These are phyloP conservation scores for Drosophila tsacasi DNA, from an alignment of 1,140 invertebrate genomes.

Conservation along the genomic window DNA sequence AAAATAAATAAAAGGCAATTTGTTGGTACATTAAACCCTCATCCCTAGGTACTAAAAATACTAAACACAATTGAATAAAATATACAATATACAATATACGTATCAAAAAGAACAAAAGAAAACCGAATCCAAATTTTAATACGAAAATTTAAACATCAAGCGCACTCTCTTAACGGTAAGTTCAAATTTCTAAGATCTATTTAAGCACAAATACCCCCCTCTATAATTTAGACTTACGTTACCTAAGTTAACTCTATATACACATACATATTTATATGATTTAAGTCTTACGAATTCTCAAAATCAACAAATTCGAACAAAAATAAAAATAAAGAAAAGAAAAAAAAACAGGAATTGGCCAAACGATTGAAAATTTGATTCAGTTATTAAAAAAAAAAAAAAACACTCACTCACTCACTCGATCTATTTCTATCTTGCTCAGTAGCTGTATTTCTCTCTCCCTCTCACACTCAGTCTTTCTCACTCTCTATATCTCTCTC, in stretches of 20 bases:
- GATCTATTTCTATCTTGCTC: slow-evolving; percentile 39
- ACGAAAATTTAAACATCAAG: slow-evolving; percentile 61
- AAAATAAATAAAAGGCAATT: slow-evolving; percentile 2
- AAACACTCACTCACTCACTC: slow-evolving; percentile 48
- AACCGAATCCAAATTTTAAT: slow-evolving; percentile 23
- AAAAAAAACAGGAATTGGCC: slow-evolving; percentile 84
- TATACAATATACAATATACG: slow-evolving; percentile 20
- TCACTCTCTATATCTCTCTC: slow-evolving; percentile 48
- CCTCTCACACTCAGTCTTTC: slow-evolving; percentile 39
- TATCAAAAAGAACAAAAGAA: slow-evolving; percentile 19
- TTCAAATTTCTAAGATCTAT: slow-evolving; percentile 77
- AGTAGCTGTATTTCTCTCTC: slow-evolving; percentile 39
- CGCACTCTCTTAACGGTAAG: slow-evolving; percentile 78
- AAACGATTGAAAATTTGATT: slow-evolving; percentile 77
- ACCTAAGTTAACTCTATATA: slow-evolving; percentile 51
- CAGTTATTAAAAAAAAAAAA: slow-evolving; percentile 29
- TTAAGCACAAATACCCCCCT: slow-evolving; percentile 55
- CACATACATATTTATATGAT: slow-evolving; percentile 60
- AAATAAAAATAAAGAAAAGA: slow-evolving; percentile 39
- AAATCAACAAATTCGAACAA: slow-evolving; percentile 70
- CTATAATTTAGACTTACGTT: slow-evolving; percentile 57
- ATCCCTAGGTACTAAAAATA: slow-evolving; percentile 64
- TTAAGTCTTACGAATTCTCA: slow-evolving; percentile 53
- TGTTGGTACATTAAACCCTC: slow-evolving; percentile 30
- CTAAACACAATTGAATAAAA: slow-evolving; percentile 33